Conservation (phyloP, 2,797 vertebrate species). For the Crotalus adamanteus region DNA sequence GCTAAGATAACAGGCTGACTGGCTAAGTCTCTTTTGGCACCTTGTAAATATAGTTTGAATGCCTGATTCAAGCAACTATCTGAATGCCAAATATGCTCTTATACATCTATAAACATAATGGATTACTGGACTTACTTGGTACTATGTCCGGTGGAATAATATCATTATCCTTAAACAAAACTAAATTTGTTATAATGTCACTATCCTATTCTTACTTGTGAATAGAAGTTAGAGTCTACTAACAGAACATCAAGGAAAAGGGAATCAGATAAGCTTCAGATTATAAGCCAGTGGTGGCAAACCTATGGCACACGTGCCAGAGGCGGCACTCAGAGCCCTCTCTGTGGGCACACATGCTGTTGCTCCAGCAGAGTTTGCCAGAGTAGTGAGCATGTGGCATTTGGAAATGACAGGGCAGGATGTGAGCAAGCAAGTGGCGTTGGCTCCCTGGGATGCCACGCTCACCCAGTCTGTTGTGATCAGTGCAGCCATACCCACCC, state of each 20-base stretch:
- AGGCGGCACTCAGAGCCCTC: too few relatives aligned
- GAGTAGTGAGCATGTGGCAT: too few relatives aligned
- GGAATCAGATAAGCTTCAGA: neutral
- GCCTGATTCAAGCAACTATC: neutral
- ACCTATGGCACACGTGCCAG: too few relatives aligned
- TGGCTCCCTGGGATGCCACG: too few relatives aligned
- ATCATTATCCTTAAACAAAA: neutral
- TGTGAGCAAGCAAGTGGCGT: too few relatives aligned
- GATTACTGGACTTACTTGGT: neutral
- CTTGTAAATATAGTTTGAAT: neutral
- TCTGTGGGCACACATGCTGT: too few relatives aligned
- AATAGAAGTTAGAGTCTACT: neutral
- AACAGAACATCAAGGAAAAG: neutral
- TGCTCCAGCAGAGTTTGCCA: too few relatives aligned
- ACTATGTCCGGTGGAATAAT: neutral
- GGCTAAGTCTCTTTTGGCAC: neutral
- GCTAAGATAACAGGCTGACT: neutral
- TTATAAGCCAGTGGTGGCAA: neutral
- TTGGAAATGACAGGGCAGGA: too few relatives aligned
- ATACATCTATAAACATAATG: slow-evolving; percentile 6
- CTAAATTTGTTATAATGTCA: neutral
- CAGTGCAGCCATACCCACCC: too few relatives aligned
- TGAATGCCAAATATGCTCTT: slow-evolving; percentile 1
- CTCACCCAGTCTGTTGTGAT: too few relatives aligned
- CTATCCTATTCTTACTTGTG: neutral